Base-by-base conservation (phyloP, 2,888 invertebrate species). In the Oscheius sp. region DNA sequence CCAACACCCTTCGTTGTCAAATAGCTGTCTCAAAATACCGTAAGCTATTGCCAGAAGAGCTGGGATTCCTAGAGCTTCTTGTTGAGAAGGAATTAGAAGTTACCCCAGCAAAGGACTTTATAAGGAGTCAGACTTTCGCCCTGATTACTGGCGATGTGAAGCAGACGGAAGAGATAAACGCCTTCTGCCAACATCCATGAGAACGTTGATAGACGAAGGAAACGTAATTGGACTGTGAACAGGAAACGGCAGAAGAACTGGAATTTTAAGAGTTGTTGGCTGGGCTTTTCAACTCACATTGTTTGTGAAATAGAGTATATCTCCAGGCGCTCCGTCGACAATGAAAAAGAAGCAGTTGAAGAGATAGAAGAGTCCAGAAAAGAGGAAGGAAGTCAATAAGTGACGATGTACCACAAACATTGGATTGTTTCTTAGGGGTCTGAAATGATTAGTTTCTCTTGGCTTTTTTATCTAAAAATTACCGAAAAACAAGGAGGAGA, bases 121-220 rank as follows among this genome's bases (percentile, higher is more conserved):
- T 88, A 89, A 37, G 88, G 79, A 2, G 82, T 69, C 20, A 88
- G 83, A 29, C 82, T 86, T 84, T 78, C 88, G 85, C 73, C 77
- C 37, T 81, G 79, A 0, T 88, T 87, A 17, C 87, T 87, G 73
- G 89, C 88, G 6, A 88, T 88, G 10, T 87, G 85, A 20, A 88
- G 84, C 65, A 89, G 87, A 64, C 88, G 86, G 79, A 89, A 89
- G 29, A 89, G 84, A 78, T 89, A 89, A 69, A 88, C 88, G 1
- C 74, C 89, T 77, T 89, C 89, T 17, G 81, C 82, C 53, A 89
- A 87, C 89, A 89, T 89, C 89, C 89, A 90, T 79, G 88, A 86
- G 82, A 89, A 89, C 69, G 88, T 89, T 42, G 87, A 87, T 64
- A 89, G 81, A 37, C 89, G 86, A 29, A 86, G 87, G 75, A 88